Evolutionary conservation across 1,140 invertebrate genomes (phyloP).

Genomic region (Samia ricini): DNA sequence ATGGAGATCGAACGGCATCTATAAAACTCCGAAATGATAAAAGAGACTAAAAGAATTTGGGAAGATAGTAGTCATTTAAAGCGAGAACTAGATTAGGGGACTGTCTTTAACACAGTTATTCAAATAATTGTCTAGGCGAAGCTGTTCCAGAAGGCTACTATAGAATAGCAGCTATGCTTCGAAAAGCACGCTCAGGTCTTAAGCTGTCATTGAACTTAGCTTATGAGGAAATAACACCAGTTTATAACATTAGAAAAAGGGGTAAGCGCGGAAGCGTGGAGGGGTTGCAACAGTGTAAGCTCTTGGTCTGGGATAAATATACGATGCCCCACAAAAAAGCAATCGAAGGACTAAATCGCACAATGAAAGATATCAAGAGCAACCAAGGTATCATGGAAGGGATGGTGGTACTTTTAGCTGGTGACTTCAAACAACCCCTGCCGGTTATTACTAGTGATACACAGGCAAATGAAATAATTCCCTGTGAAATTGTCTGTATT

Average conservation of each 20-base stretch:
- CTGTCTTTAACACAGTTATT: too few species aligned
- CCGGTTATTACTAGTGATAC: neutral
- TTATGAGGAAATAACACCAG: constrained; percentile 11
- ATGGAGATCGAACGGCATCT: too few species aligned
- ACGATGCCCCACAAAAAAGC: constrained; percentile 45
- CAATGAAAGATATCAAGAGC: constrained; percentile 40
- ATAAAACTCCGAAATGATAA: too few species aligned
- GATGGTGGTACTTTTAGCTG: constrained; percentile 7
- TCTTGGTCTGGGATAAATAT: constrained; percentile 58
- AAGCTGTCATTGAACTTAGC: neutral
- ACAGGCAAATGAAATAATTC: neutral
- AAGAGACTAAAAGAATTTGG: too few species aligned
- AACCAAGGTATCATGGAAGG: constrained; percentile 14
- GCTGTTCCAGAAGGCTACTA: too few species aligned
- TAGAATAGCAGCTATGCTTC: too few species aligned
- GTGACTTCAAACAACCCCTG: neutral
- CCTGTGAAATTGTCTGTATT: constrained; percentile 2
- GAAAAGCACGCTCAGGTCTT: neutral
- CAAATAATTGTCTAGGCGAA: too few species aligned
- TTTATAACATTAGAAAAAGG: constrained; percentile 19
- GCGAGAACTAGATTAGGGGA: too few species aligned
- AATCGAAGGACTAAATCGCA: constrained; percentile 47
- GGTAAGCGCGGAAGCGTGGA: constrained; percentile 13
- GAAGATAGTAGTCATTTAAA: too few species aligned
- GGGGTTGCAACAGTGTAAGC: constrained; percentile 32